These are phyloP conservation scores for Corythoichthys intestinalis DNA, from an alignment of 2,113 vertebrate species.

Conservation along the genomic window DNA sequence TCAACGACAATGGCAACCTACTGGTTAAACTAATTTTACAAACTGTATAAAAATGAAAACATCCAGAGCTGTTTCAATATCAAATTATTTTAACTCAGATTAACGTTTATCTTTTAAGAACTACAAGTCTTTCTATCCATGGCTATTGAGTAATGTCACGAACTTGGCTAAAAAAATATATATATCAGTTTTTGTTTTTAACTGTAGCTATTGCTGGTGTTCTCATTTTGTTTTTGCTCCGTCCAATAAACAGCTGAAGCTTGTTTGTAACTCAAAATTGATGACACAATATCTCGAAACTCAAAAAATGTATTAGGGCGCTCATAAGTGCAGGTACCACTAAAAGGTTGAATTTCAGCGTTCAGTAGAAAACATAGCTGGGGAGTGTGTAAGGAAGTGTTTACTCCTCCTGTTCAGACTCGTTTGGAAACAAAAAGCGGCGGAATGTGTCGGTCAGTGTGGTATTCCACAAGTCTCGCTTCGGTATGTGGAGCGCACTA, in stretches of 20 bases:
- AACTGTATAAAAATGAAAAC: too few relatives aligned
- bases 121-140: too few relatives aligned
- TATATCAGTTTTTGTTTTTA: too few relatives aligned
- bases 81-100: too few relatives aligned
- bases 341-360: background rate
- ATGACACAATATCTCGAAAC: too few relatives aligned
- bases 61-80: too few relatives aligned
- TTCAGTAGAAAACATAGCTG: background rate
- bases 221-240: background rate
- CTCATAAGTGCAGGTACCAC: background rate
- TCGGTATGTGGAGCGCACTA: background rate
- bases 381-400: background rate
- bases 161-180: background rate
- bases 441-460: slow-evolving; percentile 10
- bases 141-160: background rate
- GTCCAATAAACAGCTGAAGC: too few relatives aligned
- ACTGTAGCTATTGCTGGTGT: background rate
- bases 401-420: slow-evolving; percentile 10
- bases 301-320: background rate
- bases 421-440: background rate
- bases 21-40: too few relatives aligned
- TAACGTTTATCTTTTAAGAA: too few relatives aligned
- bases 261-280: too few relatives aligned
- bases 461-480: slow-evolving; percentile 11
- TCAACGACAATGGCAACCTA: too few relatives aligned